A percentile compares a stretch with the other conserved stretches of the same genome.
phyloP scores from a whole-genome alignment of 2,888 invertebrate genomes.

The Penaeus monodon region DNA sequence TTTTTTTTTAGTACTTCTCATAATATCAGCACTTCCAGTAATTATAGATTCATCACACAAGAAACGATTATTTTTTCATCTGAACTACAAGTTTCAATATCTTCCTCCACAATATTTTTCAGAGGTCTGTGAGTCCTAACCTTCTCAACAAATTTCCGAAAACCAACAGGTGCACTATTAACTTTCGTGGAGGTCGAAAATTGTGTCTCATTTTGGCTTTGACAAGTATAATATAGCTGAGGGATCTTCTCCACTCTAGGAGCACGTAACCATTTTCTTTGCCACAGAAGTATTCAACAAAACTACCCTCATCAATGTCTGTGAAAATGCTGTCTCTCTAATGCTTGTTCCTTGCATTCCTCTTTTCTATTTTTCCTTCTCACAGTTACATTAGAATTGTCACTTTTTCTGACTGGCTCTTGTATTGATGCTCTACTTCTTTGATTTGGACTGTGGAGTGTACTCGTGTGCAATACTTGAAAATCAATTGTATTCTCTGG shows the following conservation, averaged over 20 bases:
- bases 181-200: conserved; percentile 62
- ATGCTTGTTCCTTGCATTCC: not conserved
- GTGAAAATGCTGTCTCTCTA: conserved; percentile 58
- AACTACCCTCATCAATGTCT: conserved; percentile 64
- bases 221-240: conserved; percentile 57
- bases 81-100: not conserved
- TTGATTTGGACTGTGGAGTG: too few species aligned
- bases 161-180: conserved; percentile 42
- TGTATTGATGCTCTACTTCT: too few species aligned
- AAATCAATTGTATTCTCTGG: too few species aligned
- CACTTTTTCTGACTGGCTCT: not conserved
- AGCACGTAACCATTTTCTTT: conserved; percentile 23
- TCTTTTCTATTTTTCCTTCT: not conserved
- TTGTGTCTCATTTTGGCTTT: conserved; percentile 55
- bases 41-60: conserved; percentile 48
- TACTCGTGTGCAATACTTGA: too few species aligned
- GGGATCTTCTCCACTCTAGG: conserved; percentile 12
- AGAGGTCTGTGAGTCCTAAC: conserved; percentile 38
- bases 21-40: conserved; percentile 43
- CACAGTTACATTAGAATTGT: not conserved
- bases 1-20: not conserved
- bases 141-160: conserved; percentile 52
- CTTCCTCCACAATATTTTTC: conserved; percentile 36
- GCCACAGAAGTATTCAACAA: conserved; percentile 57
- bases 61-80: not conserved